Base-by-base conservation (phyloP, 2,797 vertebrate genomes). In the Coregonus ussuriensis region DNA sequence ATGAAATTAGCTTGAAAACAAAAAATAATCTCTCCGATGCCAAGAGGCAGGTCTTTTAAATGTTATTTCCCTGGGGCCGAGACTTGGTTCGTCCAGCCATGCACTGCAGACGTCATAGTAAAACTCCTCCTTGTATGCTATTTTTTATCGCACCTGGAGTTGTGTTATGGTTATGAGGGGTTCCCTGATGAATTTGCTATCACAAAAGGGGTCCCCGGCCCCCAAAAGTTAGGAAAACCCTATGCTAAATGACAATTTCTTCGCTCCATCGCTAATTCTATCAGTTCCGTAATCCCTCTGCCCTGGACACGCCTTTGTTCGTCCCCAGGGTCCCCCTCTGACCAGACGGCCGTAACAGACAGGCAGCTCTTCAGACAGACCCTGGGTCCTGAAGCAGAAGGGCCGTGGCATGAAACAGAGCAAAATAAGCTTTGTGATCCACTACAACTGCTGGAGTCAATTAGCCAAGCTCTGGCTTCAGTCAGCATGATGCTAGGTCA, bases 261-360 rank as follows among this genome's bases (percentile, higher is more conserved):
- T 59, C 54, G 21, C n/a, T 25, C 25, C 59, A 25, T 25, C 9
- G 9, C 21, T 62, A 21, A 62, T 62, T 62, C 59, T 21, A 62
- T 62, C 59, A 11, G 15, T 74, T 56, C 53, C 65, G 54, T 72
- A 9, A 51, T 70, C 69, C 72, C 31, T 14, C 31, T 4, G 67
- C 33, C 65, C 65, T 66, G 15, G 33, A 6, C 13, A 4, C 2
- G 31, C 16, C 74, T 21, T 53, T 7, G 15, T 66, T 29, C 59
- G 13, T 67, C 41, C 63, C 41, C 47, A 52, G 15, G 14, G 6
- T 51, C 74, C n/a, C 33, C 52, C 25, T 14, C 29, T 76, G 37
- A 37, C 74, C 70, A 75, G 76, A n/a, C 62, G 31, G 54, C 71
- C 62, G 51, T 59, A 81, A 78, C 81, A 81, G 31, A 76, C 74